These are phyloP conservation scores for Gephyroberyx darwinii DNA, from an alignment of 2,797 vertebrate species.

Conservation along the genomic window DNA sequence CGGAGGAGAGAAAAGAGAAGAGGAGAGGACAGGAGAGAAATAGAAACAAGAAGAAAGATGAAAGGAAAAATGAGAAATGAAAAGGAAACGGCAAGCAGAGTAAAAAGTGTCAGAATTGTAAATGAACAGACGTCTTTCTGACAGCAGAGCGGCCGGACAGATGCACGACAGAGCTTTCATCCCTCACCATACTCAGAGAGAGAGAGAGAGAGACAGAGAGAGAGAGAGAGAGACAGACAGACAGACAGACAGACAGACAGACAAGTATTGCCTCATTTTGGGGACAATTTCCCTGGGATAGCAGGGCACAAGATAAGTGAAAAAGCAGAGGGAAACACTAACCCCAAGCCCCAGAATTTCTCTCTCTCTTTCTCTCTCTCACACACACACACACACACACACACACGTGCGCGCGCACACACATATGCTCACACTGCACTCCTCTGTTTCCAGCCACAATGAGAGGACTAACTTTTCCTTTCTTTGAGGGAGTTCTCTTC, in stretches of 20 bases:
- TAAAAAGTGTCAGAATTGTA: slow-evolving; percentile 75
- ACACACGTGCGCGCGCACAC: slow-evolving; percentile 22
- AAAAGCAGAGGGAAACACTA: slow-evolving; percentile 70
- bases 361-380: slow-evolving; percentile 35
- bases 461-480: slow-evolving; percentile 65
- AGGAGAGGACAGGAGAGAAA: slow-evolving; percentile 46
- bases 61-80: slow-evolving; percentile 55
- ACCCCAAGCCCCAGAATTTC: slow-evolving; percentile 29
- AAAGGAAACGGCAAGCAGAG: slow-evolving; percentile 32
- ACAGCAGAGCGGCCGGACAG: slow-evolving; percentile 59
- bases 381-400: slow-evolving; percentile 18
- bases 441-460: slow-evolving; percentile 23
- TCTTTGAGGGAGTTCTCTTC: slow-evolving; percentile 69
- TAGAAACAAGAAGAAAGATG: slow-evolving; percentile 58
- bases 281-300: slow-evolving; percentile 57
- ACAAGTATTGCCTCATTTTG: slow-evolving; percentile 66
- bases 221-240: slow-evolving; percentile 1
- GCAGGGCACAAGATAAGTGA: slow-evolving; percentile 67
- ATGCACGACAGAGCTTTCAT: slow-evolving; percentile 75
- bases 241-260: slow-evolving; percentile 39
- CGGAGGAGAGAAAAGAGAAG: background rate
- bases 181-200: slow-evolving; percentile 46
- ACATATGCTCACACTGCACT: slow-evolving; percentile 30
- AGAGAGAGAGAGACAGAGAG: slow-evolving; percentile 41
- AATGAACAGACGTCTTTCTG: slow-evolving; percentile 75